Evolutionary conservation across 1,140 invertebrate species (phyloP).

Genomic region (Coelopa frigida): DNA sequence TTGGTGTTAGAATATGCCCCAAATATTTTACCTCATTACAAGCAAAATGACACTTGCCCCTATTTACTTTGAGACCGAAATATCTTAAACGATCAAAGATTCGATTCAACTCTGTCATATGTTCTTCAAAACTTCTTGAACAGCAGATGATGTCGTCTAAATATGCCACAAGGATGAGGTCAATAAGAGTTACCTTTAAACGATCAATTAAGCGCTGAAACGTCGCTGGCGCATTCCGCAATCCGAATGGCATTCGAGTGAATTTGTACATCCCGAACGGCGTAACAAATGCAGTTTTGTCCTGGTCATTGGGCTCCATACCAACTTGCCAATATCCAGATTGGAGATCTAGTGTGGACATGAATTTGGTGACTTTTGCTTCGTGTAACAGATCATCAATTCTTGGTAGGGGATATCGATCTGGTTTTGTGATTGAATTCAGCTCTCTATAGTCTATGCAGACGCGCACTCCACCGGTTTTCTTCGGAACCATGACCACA

Average conservation of each 20-base stretch:
- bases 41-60: too few species aligned
- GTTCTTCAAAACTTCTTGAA: too few species aligned
- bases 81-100: too few species aligned
- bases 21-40: too few species aligned
- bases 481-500: too few species aligned
- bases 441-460: background rate
- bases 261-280: slow-evolving; percentile 4
- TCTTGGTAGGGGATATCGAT: slow-evolving; percentile 35
- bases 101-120: too few species aligned
- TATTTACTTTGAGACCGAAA: too few species aligned
- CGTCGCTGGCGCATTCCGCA: slow-evolving; percentile 8
- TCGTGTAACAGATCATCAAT: slow-evolving; percentile 45
- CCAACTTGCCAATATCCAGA: slow-evolving; percentile 31
- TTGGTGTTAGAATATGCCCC: too few species aligned
- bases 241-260: slow-evolving; percentile 7
- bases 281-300: slow-evolving; percentile 3
- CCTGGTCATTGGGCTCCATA: slow-evolving; percentile 4
- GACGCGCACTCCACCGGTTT: too few species aligned
- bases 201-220: slow-evolving; percentile 10
- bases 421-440: background rate
- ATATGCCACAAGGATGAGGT: too few species aligned
- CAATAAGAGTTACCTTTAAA: too few species aligned
- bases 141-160: too few species aligned
- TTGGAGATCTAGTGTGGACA: slow-evolving; percentile 40
- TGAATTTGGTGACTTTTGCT: slow-evolving; percentile 23